Evolutionary conservation across 1,140 invertebrate genomes (phyloP).

Genomic region (Drosophila varians): DNA sequence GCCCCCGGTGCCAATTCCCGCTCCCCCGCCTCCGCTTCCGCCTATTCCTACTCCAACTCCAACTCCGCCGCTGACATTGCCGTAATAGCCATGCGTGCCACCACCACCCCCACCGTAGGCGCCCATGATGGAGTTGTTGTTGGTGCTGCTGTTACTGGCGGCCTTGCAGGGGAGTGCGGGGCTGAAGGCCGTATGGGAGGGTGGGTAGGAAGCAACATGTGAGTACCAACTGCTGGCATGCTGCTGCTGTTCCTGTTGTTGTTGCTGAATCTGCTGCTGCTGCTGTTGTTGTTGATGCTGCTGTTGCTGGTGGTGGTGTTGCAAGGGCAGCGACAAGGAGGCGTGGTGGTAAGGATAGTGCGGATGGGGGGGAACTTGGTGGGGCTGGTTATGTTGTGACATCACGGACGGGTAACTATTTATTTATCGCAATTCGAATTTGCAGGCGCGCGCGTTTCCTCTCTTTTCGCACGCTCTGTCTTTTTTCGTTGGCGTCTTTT

Average conservation of each 20-base stretch:
- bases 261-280: too few relatives aligned
- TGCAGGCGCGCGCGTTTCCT: slow-evolving; percentile 52
- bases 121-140: slow-evolving; percentile 17
- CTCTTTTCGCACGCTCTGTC: slow-evolving; percentile 54
- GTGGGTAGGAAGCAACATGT: slow-evolving; percentile 77
- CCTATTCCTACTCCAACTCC: slow-evolving; percentile 5
- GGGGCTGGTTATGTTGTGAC: slow-evolving; percentile 63
- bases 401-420: slow-evolving; percentile 55
- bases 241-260: slow-evolving; percentile 62
- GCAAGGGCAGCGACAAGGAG: slow-evolving; percentile 23
- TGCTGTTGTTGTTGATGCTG: slow-evolving; percentile 34
- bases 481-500: slow-evolving; percentile 76
- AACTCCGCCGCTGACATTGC: slow-evolving; percentile 45
- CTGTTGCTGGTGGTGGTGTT: slow-evolving; percentile 48
- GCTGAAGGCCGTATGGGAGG: slow-evolving; percentile 39
- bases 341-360: slow-evolving; percentile 55
- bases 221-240: slow-evolving; percentile 74
- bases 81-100: slow-evolving; percentile 59
- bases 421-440: slow-evolving; percentile 20
- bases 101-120: slow-evolving; percentile 44
- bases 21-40: slow-evolving; percentile 22
- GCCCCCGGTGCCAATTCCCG: not conserved
- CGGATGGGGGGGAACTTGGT: slow-evolving; percentile 47
- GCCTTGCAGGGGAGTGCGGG: slow-evolving; percentile 49
- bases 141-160: slow-evolving; percentile 6